phyloP scores from a whole-genome alignment of 2,113 vertebrate genomes.

The Xiphophorus hellerii region DNA sequence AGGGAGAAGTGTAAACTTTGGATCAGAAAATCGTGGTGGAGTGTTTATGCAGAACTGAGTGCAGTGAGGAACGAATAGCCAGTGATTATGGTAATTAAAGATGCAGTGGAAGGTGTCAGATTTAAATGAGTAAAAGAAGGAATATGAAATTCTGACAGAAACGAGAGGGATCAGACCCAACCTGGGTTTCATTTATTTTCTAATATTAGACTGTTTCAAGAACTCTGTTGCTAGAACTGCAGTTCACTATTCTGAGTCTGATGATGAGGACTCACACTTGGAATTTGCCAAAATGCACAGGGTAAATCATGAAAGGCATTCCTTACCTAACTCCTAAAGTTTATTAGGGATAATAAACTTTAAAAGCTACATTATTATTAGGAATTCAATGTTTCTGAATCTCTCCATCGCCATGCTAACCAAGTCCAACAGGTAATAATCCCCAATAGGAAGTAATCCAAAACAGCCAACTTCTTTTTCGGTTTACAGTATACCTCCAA shows the following conservation, averaged over 20 bases:
- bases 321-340: background rate
- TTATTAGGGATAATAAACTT: too few species aligned
- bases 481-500: too few species aligned
- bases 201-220: conserved; percentile 48
- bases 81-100: conserved; percentile 61
- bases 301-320: conserved; percentile 5
- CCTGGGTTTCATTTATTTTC: conserved; percentile 35
- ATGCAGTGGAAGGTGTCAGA: conserved; percentile 32
- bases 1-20: conserved; percentile 15
- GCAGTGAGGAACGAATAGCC: conserved; percentile 29
- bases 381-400: background rate
- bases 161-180: conserved; percentile 47
- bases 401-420: background rate
- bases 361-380: background rate
- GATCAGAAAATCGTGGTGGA: conserved; percentile 5
- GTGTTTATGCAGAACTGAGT: conserved; percentile 18
- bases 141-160: conserved; percentile 35
- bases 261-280: conserved; percentile 9
- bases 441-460: too few species aligned
- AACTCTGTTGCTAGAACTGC: conserved; percentile 4
- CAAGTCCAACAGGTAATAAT: background rate
- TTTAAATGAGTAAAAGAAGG: conserved; percentile 12
- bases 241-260: conserved; percentile 7
- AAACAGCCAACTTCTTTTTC: too few species aligned
- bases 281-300: conserved; percentile 8